These are phyloP conservation scores for Oryzias javanicus DNA, from an alignment of 2,113 vertebrate genomes.

Conservation along the genomic window DNA sequence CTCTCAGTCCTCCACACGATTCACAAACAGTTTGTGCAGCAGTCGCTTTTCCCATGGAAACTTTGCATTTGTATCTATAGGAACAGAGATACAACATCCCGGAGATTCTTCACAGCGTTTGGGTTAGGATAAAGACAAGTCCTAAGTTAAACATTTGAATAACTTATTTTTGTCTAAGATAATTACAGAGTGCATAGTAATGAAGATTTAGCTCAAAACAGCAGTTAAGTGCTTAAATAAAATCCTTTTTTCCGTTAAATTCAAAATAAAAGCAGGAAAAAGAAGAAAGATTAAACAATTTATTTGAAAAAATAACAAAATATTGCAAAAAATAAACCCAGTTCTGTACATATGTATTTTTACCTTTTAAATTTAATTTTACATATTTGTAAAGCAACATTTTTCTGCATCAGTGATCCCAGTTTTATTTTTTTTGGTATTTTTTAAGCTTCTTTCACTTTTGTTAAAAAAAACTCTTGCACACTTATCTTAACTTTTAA, in stretches of 20 bases:
- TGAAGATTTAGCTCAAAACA: no score
- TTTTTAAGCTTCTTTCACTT: no score
- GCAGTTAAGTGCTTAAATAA: no score
- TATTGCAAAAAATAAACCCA: background rate
- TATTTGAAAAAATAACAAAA: background rate
- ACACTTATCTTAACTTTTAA: background rate
- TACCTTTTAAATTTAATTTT: background rate
- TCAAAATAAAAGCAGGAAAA: background rate
- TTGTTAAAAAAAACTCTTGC: background rate
- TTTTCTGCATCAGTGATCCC: no score
- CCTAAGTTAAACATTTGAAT: background rate
- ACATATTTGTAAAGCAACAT: no score
- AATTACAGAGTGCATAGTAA: no score
- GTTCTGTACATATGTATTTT: background rate
- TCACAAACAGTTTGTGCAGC: conserved; percentile 64
- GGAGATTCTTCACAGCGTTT: no score
- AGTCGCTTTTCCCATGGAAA: conserved; percentile 71
- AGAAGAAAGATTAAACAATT: background rate
- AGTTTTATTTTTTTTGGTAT: no score
- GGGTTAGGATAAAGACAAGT: no score
- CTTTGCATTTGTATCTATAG: conserved; percentile 68
- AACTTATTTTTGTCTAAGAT: background rate
- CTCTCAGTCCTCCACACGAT: conserved; percentile 42
- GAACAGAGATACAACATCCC: no score
- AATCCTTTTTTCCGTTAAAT: no score